Conservation (phyloP, 2,888 invertebrate species). For the Cephus runcator region DNA sequence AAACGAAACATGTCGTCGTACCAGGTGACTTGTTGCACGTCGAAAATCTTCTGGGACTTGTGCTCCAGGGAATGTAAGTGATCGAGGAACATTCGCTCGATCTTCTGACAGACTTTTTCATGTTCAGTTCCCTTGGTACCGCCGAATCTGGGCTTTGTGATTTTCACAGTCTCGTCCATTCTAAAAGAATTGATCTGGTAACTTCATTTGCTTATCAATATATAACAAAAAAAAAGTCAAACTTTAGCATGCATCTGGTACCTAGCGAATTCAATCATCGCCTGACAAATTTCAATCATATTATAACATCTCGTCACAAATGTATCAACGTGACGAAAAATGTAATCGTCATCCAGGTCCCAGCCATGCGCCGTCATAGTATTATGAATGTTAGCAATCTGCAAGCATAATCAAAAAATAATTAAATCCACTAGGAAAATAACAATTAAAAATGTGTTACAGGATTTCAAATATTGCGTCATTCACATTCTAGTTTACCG, state of each 20-base stretch:
- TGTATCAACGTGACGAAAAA: conserved; percentile 88
- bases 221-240: neutral
- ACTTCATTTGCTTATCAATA: neutral
- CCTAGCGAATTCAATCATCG: conserved; percentile 89
- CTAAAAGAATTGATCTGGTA: conserved; percentile 54
- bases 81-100: conserved; percentile 79
- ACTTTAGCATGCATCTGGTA: conserved; percentile 37
- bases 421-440: neutral
- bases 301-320: conserved; percentile 87
- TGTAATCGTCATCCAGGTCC: conserved; percentile 81
- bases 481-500: neutral
- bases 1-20: conserved; percentile 78
- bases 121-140: conserved; percentile 78
- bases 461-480: neutral
- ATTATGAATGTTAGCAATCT: conserved; percentile 73
- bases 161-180: conserved; percentile 77
- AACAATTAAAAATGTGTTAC: neutral
- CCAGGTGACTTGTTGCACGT: conserved; percentile 86
- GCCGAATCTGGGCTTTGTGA: conserved; percentile 79
- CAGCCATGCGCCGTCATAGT: conserved; percentile 70
- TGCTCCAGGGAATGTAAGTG: conserved; percentile 72
- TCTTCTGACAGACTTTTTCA: conserved; percentile 74
- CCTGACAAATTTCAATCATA: conserved; percentile 87
- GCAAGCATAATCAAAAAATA: conserved; percentile 20
- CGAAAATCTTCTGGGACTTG: conserved; percentile 75